These are phyloP conservation scores for Tachina grossa DNA, from an alignment of 2,888 invertebrate genomes.

Conservation along the genomic window DNA sequence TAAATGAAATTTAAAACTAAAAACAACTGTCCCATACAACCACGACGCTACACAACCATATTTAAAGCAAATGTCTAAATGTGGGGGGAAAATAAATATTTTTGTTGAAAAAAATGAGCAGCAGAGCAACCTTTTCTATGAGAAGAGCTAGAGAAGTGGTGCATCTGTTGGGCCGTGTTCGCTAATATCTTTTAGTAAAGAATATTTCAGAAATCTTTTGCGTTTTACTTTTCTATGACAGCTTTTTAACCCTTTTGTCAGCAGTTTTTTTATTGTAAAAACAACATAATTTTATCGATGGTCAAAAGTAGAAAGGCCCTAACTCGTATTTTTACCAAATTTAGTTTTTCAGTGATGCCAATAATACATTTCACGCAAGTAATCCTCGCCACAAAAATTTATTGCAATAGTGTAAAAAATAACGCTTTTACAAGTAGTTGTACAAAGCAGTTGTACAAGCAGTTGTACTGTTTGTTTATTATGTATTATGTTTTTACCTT, in stretches of 20 bases:
- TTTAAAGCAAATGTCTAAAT: slow-evolving; percentile 62
- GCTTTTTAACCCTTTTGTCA: background rate
- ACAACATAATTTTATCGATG: no score
- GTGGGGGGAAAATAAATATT: slow-evolving; percentile 63
- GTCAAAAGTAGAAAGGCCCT: no score
- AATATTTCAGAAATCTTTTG: slow-evolving; percentile 58
- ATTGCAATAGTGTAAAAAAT: no score
- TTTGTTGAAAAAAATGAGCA: slow-evolving; percentile 35
- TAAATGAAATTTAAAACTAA: slow-evolving; percentile 29
- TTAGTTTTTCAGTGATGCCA: no score
- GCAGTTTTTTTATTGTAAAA: no score
- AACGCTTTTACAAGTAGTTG: no score
- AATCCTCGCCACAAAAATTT: no score
- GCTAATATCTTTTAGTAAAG: slow-evolving; percentile 51
- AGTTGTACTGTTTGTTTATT: no score
- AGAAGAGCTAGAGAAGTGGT: slow-evolving; percentile 8
- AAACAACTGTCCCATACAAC: slow-evolving; percentile 46
- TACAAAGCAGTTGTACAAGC: no score
- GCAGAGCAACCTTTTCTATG: background rate
- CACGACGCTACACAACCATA: slow-evolving; percentile 49
- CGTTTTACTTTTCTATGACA: slow-evolving; percentile 61
- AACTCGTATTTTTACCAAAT: no score
- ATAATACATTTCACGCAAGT: no score
- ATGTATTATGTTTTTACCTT: no score
- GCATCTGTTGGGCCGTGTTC: background rate